A percentile compares a stretch with the other conserved stretches of the same genome.
Evolutionary conservation across 1,140 invertebrate genomes (phyloP).

Genomic region (Papilio polyxenes): DNA sequence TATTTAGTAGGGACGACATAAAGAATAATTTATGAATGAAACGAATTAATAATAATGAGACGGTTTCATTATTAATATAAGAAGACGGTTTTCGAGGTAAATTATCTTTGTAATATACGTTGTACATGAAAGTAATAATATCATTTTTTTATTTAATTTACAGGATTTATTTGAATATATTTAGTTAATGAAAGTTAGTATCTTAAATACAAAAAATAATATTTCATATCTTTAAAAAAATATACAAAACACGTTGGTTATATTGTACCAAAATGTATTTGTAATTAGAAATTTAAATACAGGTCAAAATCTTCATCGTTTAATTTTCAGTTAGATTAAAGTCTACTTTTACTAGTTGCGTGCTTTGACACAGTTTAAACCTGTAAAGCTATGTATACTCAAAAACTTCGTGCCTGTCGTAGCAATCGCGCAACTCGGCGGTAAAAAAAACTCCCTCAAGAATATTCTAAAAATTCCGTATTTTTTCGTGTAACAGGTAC

Average conservation of each 20-base stretch:
- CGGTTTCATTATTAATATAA: conserved; percentile 7
- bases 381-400: background rate
- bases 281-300: background rate
- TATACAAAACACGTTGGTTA: no score
- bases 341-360: background rate
- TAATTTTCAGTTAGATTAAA: background rate
- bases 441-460: background rate
- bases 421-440: background rate
- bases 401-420: conserved; percentile 9
- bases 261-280: no score
- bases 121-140: background rate
- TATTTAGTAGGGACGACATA: conserved; percentile 12
- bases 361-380: conserved; percentile 18
- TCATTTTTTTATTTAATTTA: background rate
- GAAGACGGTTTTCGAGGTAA: background rate
- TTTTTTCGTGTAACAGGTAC: background rate
- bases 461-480: background rate
- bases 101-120: background rate
- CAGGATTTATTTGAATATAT: background rate
- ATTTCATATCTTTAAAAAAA: no score
- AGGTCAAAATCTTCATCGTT: no score
- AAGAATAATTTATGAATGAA: conserved; percentile 27
- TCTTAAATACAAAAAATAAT: no score
- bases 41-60: conserved; percentile 26
- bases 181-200: no score